phyloP scores from a whole-genome alignment of 2,888 invertebrate genomes.

The Dryococelus australis region DNA sequence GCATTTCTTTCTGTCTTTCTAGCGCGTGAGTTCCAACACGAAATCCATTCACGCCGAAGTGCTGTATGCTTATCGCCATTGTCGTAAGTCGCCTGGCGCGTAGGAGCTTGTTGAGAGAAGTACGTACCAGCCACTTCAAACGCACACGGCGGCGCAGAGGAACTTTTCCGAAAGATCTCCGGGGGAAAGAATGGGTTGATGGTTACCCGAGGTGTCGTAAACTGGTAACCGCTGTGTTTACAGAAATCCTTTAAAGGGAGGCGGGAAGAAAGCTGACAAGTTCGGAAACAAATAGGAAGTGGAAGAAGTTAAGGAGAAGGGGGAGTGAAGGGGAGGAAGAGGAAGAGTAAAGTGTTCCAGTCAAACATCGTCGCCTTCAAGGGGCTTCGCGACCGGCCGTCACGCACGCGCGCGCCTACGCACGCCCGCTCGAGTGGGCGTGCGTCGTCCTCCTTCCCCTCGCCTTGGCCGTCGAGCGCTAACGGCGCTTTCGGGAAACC shows the following conservation, averaged over 20 bases:
- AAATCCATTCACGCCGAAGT: no score
- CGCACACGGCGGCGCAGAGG: no score
- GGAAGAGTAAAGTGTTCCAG: not conserved
- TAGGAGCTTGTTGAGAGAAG: no score
- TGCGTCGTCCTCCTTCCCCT: not conserved
- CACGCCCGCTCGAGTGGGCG: not conserved
- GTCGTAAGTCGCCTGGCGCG: no score
- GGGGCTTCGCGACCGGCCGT: not conserved
- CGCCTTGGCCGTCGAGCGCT: not conserved
- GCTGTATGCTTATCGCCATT: no score
- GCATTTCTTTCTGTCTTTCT: no score
- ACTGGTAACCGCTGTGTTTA: not conserved
- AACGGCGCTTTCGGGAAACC: no score
- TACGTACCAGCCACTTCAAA: no score
- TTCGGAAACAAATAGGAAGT: not conserved
- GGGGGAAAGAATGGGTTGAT: not conserved
- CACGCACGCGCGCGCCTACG: not conserved
- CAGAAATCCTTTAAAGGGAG: not conserved
- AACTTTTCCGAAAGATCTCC: not conserved
- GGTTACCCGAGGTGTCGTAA: not conserved
- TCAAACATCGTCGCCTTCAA: not conserved
- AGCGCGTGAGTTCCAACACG: no score
- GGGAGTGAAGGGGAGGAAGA: not conserved
- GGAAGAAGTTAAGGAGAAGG: no score
- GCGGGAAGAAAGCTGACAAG: not conserved